Evolutionary conservation across 2,113 vertebrate genomes (phyloP), one percentile per base, ranked within the genome.

Genomic region (Muntiacus reevesi): DNA sequence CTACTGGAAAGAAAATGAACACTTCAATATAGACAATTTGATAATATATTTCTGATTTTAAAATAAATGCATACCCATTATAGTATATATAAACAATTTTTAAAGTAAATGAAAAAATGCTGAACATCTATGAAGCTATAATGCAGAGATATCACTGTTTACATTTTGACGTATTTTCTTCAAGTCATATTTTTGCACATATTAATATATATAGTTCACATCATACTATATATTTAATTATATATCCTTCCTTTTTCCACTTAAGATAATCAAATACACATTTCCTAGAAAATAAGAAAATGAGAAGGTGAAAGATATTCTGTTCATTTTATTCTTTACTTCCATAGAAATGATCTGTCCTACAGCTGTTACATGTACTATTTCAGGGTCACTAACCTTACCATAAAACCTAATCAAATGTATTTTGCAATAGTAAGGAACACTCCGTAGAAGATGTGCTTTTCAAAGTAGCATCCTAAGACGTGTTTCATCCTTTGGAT

Each of bases 361-460:
- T 33, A 12, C 4, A 19, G 0, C 7, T 67, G 6, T 10, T 27
- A 2, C 23, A 25, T 1, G 25, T 13, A 3, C 17, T 30, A 6
- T 64, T 81, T 55, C 30, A 47, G 28, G 11, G 52, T 40, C 13
- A 52, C 50, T 27, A 30, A 74, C 52, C 78, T 33, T 33, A 81
- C 47, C 1, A 52, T 30, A 55, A 45, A 27, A 33, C 55, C 19
- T 30, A 7, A 33, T 64, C 13, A 14, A 55, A 40, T 4, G 10
- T 16, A 14, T 16, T 74, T 79, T 50, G 3, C 10, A 40, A 5
- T 1, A 25, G 25, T 30, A 33, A 89, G 12, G 2, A 27, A 11
- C 15, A 5, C 33, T 62, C 25, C 27, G 6, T 5, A 16, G 13
- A 12, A 55, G 36, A 1, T 83, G 9, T 27, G 3, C 14, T 84